Conservation (phyloP, 2,888 invertebrate genomes). For the Nowickia ferox region DNA sequence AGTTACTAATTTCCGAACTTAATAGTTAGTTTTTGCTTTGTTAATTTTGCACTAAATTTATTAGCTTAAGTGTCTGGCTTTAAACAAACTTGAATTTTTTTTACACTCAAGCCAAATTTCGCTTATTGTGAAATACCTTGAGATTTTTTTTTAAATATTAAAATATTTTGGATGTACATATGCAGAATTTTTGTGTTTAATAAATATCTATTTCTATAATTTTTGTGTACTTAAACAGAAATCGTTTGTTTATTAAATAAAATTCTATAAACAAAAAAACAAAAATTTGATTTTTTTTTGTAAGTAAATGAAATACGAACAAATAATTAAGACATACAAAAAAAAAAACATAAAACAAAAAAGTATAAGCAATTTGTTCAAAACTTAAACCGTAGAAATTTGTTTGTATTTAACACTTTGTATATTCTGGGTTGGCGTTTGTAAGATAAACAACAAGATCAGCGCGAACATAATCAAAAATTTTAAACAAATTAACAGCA, state of each 20-base stretch:
- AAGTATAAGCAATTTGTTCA: constrained; percentile 34
- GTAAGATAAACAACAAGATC: constrained; percentile 51
- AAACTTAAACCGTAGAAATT: constrained; percentile 53
- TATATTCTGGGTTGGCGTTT: constrained; percentile 8
- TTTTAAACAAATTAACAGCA: constrained; percentile 25
- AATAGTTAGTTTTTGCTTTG: too few relatives aligned
- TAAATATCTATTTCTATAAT: constrained; percentile 8
- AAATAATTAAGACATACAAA: constrained; percentile 4
- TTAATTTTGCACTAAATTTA: not conserved
- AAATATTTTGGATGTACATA: not conserved
- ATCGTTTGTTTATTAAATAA: constrained; percentile 62
- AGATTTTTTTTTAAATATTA: constrained; percentile 21
- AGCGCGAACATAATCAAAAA: constrained; percentile 5
- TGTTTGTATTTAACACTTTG: constrained; percentile 35
- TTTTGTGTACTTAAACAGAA: constrained; percentile 60
- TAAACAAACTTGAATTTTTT: not conserved
- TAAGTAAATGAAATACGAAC: constrained; percentile 27
- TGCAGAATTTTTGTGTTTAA: constrained; percentile 21
- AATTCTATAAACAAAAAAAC: constrained; percentile 53
- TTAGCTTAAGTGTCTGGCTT: not conserved
- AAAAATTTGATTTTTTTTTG: not conserved
- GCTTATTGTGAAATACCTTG: constrained; percentile 51
- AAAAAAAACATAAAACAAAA: not conserved
- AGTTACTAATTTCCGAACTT: too few relatives aligned
- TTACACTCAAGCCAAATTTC: not conserved